These are phyloP conservation scores for Epinephelus awoara DNA, from an alignment of 2,797 vertebrate species.

Conservation along the genomic window DNA sequence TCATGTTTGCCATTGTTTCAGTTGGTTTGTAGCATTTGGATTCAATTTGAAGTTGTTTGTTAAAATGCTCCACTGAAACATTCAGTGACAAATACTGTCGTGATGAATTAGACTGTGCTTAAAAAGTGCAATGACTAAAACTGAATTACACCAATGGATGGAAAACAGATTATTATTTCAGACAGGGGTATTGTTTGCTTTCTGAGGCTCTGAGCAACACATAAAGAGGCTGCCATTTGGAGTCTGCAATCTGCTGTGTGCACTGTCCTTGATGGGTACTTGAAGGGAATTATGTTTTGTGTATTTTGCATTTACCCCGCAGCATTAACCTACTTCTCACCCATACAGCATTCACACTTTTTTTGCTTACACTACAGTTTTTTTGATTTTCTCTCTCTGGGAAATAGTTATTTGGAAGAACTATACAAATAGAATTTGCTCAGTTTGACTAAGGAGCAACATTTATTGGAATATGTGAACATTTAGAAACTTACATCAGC, in stretches of 20 bases:
- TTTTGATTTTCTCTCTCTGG: slow-evolving; percentile 1
- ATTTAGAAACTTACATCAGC: neutral
- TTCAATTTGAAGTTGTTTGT: neutral
- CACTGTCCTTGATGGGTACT: neutral
- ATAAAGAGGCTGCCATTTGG: neutral
- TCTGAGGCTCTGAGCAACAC: slow-evolving; percentile 5
- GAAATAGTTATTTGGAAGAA: neutral
- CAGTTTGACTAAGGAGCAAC: neutral
- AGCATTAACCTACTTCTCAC: slow-evolving; percentile 12
- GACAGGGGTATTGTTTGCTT: neutral
- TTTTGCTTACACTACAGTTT: neutral
- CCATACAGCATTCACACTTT: neutral
- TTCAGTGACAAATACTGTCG: neutral
- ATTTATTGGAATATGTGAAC: neutral
- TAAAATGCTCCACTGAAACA: neutral
- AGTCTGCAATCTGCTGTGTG: neutral
- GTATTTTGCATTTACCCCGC: neutral
- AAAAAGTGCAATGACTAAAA: neutral
- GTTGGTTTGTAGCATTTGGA: neutral
- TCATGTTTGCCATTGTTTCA: neutral
- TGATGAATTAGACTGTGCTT: neutral
- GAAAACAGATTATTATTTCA: neutral
- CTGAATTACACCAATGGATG: neutral
- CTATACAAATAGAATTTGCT: neutral
- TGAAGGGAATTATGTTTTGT: slow-evolving; percentile 4